Base-by-base conservation (phyloP, 2,888 invertebrate species). In the Sarcophaga carnaria region DNA sequence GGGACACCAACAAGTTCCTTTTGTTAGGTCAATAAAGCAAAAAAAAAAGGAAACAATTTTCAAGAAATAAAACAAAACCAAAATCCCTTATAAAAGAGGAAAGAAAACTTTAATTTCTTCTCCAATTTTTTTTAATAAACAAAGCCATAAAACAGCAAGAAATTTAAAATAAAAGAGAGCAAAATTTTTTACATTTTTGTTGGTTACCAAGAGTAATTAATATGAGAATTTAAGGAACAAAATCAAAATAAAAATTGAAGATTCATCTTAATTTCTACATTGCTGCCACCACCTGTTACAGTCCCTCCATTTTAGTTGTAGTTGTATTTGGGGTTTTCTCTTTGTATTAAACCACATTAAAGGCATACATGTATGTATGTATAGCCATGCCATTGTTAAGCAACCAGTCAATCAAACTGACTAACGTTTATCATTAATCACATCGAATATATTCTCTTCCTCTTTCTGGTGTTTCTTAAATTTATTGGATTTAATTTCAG, bases 391-490 rank as follows among this genome's bases (percentile, higher is more conserved):
- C 49, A 27, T 37, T 37, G 37, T 8, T 37, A 2, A 37, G 37
- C 10, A 67, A 67, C 17, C 49, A 60, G 59, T 47, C n/a, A 20
- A 54, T 27, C 11, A 69, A 27, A 20, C 27, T 37, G 37, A 37
- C 37, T 37, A 69, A 76, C 75, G 64, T 59, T 37, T 45, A 49
- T 71, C 84, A 80, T 84, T 80, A 84, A 84, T 84, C 80, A 75
- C n/a, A 59, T 20, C 49, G 66, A 70, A 64, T 17, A 64, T 70
- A 4, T 67, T 71, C 20, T 14, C 4, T 1, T 22, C 72, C 47
- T 72, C 22, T 66, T 25, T 60, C 8, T 3, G 25, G 54, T 60
- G 37, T 67, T 11, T 11, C n/a, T 67, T 45, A 45, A 67, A 37
- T 72, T 64, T 27, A 62, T 22, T 60, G 54, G 37, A 27, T 72